Percentiles rank a stretch among this genome's conserved stretches.
Conservation (phyloP, 2,113 vertebrate genomes). For the Abramis brama region DNA sequence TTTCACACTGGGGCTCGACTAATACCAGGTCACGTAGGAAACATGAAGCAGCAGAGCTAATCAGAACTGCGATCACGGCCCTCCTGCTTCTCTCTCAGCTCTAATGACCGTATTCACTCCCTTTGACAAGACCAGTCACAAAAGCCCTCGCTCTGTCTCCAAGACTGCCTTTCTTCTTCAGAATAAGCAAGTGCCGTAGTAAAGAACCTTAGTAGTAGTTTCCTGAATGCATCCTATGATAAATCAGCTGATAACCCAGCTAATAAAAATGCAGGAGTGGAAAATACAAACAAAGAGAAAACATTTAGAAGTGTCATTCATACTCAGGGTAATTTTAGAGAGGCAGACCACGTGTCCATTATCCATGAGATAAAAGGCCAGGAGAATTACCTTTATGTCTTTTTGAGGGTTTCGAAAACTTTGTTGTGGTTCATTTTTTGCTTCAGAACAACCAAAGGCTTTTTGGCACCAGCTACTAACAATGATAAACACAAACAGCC, state of each 20-base stretch:
- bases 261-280: too few species aligned
- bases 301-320: background rate
- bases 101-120: conserved; percentile 43
- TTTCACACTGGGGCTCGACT: conserved; percentile 41
- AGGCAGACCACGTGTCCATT: background rate
- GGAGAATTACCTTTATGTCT: background rate
- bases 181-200: background rate
- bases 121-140: conserved; percentile 13
- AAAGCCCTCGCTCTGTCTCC: background rate
- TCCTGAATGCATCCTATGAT: background rate
- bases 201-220: background rate
- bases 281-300: conserved; percentile 18
- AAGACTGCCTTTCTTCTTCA: conserved; percentile 12
- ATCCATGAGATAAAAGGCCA: background rate
- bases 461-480: background rate
- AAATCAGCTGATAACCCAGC: conserved; percentile 18
- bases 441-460: background rate
- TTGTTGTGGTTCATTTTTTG: background rate
- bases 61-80: conserved; percentile 50
- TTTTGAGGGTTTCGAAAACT: background rate
- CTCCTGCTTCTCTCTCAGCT: conserved; percentile 33
- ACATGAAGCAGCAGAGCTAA: conserved; percentile 49
- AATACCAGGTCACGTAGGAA: conserved; percentile 47
- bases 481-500: conserved; percentile 18
- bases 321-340: background rate